Evolutionary conservation across 2,888 invertebrate species (phyloP).

Genomic region (Macrophya alboannulata): DNA sequence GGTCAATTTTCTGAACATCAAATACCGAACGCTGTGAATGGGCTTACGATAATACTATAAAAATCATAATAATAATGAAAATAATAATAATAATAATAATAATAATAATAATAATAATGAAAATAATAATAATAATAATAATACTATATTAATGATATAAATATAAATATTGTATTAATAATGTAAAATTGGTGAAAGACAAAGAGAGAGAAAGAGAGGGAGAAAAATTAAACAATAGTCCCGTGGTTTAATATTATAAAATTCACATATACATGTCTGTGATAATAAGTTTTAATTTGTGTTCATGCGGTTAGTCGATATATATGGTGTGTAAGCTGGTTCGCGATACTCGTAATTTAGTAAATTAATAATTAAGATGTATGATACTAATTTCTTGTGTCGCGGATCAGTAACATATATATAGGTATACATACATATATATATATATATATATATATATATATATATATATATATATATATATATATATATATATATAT

Average conservation of each 20-base stretch:
- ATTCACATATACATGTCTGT: slow-evolving; percentile 62
- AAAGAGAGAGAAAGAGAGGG: background rate
- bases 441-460: too few species aligned
- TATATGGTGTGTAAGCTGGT: background rate
- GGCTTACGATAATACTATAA: slow-evolving; percentile 9
- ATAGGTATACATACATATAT: too few species aligned
- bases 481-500: too few species aligned
- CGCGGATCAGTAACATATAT: slow-evolving; percentile 46
- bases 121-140: background rate
- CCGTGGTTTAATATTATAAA: slow-evolving; percentile 56
- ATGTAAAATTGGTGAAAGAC: slow-evolving; percentile 18
- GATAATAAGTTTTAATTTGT: slow-evolving; percentile 64
- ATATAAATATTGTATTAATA: background rate
- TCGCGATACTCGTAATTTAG: slow-evolving; percentile 13
- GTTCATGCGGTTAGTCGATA: slow-evolving; percentile 56
- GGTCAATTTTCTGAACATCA: slow-evolving; percentile 29
- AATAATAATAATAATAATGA: background rate
- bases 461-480: too few species aligned
- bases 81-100: background rate
- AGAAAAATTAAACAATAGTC: background rate
- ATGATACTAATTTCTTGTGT: slow-evolving; percentile 37
- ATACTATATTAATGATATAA: background rate
- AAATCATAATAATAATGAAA: background rate
- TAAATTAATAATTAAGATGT: background rate
- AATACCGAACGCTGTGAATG: slow-evolving; percentile 24